phyloP scores from a whole-genome alignment of 2,888 invertebrate genomes.

The Hydrotaea diabolus region DNA sequence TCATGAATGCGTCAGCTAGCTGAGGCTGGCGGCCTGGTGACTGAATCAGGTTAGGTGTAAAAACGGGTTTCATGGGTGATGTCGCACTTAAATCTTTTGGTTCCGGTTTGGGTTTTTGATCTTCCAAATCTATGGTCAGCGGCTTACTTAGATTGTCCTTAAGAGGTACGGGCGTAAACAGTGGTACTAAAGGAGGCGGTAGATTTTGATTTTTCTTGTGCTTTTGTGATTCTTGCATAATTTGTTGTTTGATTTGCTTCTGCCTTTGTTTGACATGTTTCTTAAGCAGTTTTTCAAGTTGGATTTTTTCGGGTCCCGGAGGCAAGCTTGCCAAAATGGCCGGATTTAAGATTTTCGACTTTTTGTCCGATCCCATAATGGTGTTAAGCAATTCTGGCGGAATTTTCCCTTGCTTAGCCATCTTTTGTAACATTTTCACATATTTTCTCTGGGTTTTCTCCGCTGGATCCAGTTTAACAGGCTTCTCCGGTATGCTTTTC shows the following conservation, averaged over 20 bases:
- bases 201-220: slow-evolving; percentile 47
- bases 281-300: slow-evolving; percentile 73
- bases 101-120: slow-evolving; percentile 36
- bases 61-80: slow-evolving; percentile 39
- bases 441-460: slow-evolving; percentile 75
- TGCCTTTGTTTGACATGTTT: slow-evolving; percentile 75
- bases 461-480: slow-evolving; percentile 55
- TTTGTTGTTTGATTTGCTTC: slow-evolving; percentile 70
- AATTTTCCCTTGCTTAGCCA: slow-evolving; percentile 65
- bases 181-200: slow-evolving; percentile 49
- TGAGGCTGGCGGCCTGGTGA: not conserved
- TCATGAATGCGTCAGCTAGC: not conserved
- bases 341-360: slow-evolving; percentile 62
- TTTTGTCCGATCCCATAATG: slow-evolving; percentile 62
- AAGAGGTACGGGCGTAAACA: slow-evolving; percentile 38
- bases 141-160: slow-evolving; percentile 32
- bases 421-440: slow-evolving; percentile 75
- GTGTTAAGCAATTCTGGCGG: slow-evolving; percentile 48
- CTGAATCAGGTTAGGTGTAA: slow-evolving; percentile 2
- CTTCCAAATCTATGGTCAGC: slow-evolving; percentile 37
- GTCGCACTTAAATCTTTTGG: slow-evolving; percentile 14
- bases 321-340: slow-evolving; percentile 53
- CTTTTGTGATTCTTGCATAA: slow-evolving; percentile 49
- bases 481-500: slow-evolving; percentile 56
- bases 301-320: slow-evolving; percentile 68